Evolutionary conservation across 2,888 invertebrate genomes (phyloP).

Genomic region (Lasioglossum leucozonium): DNA sequence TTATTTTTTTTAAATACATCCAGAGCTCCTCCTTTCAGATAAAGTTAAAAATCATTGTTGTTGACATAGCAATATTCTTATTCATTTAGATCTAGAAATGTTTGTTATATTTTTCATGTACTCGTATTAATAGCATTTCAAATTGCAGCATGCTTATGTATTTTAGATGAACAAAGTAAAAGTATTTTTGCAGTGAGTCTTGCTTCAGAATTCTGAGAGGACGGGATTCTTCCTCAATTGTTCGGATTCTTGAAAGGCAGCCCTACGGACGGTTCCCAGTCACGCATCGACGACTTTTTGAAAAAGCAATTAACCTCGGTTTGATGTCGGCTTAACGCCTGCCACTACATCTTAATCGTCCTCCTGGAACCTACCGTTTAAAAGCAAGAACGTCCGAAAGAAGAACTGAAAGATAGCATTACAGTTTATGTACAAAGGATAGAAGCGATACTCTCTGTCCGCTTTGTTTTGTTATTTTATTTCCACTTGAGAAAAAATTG

Average conservation of each 20-base stretch:
- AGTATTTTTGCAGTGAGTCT: neutral
- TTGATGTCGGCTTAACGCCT: conserved; percentile 31
- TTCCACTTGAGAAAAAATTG: neutral
- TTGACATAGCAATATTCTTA: too few relatives aligned
- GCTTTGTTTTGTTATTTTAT: neutral
- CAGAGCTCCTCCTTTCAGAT: too few relatives aligned
- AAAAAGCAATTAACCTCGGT: conserved; percentile 34
- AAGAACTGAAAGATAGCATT: neutral
- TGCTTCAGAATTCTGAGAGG: neutral
- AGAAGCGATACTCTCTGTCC: neutral
- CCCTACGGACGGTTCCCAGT: conserved; percentile 8
- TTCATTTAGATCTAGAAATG: too few relatives aligned
- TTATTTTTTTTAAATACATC: too few relatives aligned
- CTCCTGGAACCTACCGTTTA: neutral
- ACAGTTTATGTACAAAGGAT: neutral
- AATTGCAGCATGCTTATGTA: neutral
- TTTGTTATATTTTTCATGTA: too few relatives aligned
- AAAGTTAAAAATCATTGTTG: too few relatives aligned
- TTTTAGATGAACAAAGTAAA: neutral
- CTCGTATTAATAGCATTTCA: neutral
- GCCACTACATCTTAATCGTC: conserved; percentile 21
- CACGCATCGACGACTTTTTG: conserved; percentile 27
- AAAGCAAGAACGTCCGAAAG: neutral
- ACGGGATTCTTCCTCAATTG: neutral
- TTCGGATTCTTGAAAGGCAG: conserved; percentile 8